Base-by-base conservation (phyloP, 2,888 invertebrate species). In the Meteorus colon region DNA sequence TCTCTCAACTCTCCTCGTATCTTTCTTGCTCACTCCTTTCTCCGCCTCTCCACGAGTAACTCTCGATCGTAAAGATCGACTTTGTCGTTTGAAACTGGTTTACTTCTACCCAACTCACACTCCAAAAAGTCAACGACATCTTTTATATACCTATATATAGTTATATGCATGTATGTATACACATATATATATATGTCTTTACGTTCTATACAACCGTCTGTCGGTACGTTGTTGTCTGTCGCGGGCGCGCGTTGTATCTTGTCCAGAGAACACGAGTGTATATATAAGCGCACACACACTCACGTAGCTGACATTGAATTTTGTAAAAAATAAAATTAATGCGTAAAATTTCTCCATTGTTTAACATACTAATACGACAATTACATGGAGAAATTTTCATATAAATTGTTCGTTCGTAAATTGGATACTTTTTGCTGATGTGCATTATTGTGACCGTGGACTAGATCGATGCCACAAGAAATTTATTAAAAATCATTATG, bases 51-150 rank as follows among this genome's bases (percentile, higher is more conserved):
- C 66, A 65, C 55, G 71, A 70, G 75, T 75, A 71, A 73, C 72
- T 73, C 71, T 60, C 72, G 76, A 76, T 76, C 76, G 76, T 76
- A 76, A 76, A 76, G 68, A 76, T 76, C 72, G 76, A 76, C 76
- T 76, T 76, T 76, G 72, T 76, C 76, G 76, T 76, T 76, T 14
- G 62, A 76, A 76, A 76, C 76, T 76, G 76, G 76, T 76, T 76
- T 76, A 76, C 76, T 76, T 76, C 71, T 62, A 74, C 68, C 62
- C 31, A 24, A 67, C 45, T 29, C 48, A 70, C 75, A 62, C 73
- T 73, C 76, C 16, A 72, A 48, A 67, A 68, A 72, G 76, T 76
- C 76, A 76, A 76, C 62, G 76, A 76, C 76, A 76, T 72, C 67
- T 68, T 45, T 73, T 73, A 75, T 67, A 68, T 41, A 41, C 41